phyloP scores from a whole-genome alignment of 2,113 vertebrate species.

The Peromyscus maniculatus region DNA sequence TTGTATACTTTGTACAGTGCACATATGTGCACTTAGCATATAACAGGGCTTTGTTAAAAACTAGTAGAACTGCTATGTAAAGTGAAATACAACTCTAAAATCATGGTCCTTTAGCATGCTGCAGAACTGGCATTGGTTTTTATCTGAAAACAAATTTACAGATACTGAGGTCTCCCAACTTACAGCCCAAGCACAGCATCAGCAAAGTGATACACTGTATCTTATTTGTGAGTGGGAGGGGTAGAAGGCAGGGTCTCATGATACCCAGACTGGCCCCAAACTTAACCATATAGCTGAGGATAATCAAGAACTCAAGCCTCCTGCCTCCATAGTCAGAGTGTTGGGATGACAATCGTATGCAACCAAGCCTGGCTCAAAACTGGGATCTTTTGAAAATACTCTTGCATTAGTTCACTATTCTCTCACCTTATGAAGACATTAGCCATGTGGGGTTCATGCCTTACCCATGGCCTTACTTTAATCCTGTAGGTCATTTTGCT shows the following conservation, averaged over 20 bases:
- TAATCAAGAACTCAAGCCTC: background rate
- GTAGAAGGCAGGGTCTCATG: background rate
- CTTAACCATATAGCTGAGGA: background rate
- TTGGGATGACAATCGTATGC: background rate
- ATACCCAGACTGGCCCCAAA: background rate
- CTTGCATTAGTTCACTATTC: background rate
- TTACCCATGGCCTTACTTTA: background rate
- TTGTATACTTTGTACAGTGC: background rate
- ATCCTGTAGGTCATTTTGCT: background rate
- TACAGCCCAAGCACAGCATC: background rate
- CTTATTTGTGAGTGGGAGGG: background rate
- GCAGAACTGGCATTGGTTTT: background rate
- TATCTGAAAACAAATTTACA: constrained; percentile 41
- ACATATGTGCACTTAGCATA: background rate
- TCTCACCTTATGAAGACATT: background rate
- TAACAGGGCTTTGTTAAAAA: background rate
- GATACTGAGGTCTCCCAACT: background rate
- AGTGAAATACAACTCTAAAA: background rate
- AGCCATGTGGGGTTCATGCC: background rate
- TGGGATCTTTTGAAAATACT: background rate
- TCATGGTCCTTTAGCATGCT: background rate
- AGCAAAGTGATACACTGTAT: background rate
- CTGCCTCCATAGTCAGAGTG: background rate
- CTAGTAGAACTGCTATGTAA: background rate
- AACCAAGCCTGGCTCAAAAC: background rate